Base-by-base conservation (phyloP, 2,797 vertebrate genomes). In the Argentina silus region DNA sequence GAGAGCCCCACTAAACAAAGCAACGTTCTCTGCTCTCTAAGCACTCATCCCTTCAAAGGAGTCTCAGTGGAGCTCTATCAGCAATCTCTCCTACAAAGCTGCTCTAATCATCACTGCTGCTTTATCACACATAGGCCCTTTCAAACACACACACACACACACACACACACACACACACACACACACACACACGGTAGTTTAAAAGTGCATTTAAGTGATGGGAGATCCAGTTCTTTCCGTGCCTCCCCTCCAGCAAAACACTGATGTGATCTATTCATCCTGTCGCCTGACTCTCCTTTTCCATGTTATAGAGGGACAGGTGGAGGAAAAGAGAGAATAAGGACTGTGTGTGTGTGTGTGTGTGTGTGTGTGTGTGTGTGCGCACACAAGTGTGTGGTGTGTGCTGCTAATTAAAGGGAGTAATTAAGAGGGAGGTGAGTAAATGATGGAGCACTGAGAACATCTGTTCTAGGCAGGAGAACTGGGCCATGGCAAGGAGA, bases 371-470 rank as follows among this genome's bases (percentile, higher is more conserved):
- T 45, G 65, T 6, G 7, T 2, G 27, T 51, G 48, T 21, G 47
- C 7, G 42, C 21, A 55, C 44, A 62, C 47, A 21, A 48, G 43
- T 70, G 42, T 69, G 43, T 60, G 55, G 66, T 57, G 51, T 44
- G 53, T 56, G 43, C 47, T 84, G 83, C 83, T 90, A 92, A 92
- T 92, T 89, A 91, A 82, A 75, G 50, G 71, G 72, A 73, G 81
- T 89, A 89, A 92, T 92, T 91, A 92, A 88, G 84, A 84, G 81
- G 87, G 86, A 87, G 81, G 82, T 79, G 80, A 87, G 83, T 85
- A 90, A 89, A 87, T 85, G 76, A 89, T 86, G 74, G 85, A 83
- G 79, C 36, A 69, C 65, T 73, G 78, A 85, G 77, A 91, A 85
- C 90, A 93, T 89, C 87, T 92, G 89, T 82, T 91, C 74, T 53